These are phyloP conservation scores for Jordanella pulchra DNA, from an alignment of 2,797 vertebrate genomes.

Conservation along the genomic window DNA sequence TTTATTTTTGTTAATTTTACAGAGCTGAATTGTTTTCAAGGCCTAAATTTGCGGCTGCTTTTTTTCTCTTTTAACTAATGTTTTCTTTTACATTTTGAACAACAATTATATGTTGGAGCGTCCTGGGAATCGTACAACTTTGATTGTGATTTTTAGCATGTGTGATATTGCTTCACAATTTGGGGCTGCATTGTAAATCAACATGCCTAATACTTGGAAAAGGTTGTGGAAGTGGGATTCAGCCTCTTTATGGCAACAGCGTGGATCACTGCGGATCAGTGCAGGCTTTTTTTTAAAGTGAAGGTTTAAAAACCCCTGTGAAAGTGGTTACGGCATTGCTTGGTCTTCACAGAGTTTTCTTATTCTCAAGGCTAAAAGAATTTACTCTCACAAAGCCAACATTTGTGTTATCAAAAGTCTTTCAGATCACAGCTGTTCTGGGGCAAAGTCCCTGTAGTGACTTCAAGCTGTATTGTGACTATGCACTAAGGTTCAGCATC, in stretches of 20 bases:
- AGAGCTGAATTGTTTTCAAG: constrained; percentile 1
- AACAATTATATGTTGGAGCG: constrained; percentile 27
- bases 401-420: constrained; percentile 27
- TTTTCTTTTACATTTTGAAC: constrained; percentile 13
- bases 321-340: constrained; percentile 41
- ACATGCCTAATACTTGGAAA: constrained; percentile 53
- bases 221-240: constrained; percentile 56
- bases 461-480: constrained; percentile 11
- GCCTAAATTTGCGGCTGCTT: constrained; percentile 3
- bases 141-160: constrained; percentile 50
- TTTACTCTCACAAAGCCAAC: neutral
- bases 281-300: constrained; percentile 24
- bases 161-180: constrained; percentile 55
- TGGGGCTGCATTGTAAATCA: constrained; percentile 60
- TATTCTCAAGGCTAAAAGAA: constrained; percentile 20
- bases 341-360: constrained; percentile 27
- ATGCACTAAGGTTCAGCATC: neutral
- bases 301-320: constrained; percentile 27
- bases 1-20: constrained; percentile 9
- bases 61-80: constrained; percentile 6
- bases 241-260: constrained; percentile 43
- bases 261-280: constrained; percentile 37
- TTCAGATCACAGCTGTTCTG: constrained; percentile 16
- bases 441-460: constrained; percentile 12
- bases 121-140: constrained; percentile 45